phyloP scores from a whole-genome alignment of 2,797 vertebrate species.

The Enteromius anoplus region DNA sequence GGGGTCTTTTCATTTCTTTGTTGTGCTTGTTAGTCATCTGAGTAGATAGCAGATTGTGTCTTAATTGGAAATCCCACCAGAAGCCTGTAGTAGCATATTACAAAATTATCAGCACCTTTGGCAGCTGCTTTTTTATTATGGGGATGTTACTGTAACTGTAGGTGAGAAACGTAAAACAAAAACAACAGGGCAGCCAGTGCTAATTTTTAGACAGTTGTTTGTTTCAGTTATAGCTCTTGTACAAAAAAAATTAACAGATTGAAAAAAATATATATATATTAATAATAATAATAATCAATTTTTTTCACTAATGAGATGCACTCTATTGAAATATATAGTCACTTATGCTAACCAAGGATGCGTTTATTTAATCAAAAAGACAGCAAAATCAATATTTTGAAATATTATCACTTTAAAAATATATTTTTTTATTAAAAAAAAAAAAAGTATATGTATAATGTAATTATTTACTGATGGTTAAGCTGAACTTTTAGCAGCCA shows the following conservation, averaged over 20 bases:
- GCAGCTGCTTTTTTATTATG: conserved; percentile 50
- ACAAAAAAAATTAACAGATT: not conserved
- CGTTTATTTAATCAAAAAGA: too few species aligned
- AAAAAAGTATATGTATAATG: not conserved
- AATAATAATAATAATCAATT: too few species aligned
- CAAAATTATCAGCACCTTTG: conserved; percentile 71
- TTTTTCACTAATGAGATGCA: not conserved
- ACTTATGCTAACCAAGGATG: too few species aligned
- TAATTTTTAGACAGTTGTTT: not conserved
- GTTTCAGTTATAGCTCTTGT: not conserved
- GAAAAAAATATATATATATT: too few species aligned
- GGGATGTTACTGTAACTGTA: conserved; percentile 22
- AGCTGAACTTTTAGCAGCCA: not conserved
- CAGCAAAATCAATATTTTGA: too few species aligned
- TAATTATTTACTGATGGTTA: not conserved
- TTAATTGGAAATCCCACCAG: conserved; percentile 80
- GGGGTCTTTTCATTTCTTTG: conserved; percentile 72
- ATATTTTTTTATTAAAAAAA: not conserved
- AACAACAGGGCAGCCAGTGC: not conserved
- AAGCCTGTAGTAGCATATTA: conserved; percentile 70
- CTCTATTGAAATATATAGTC: not conserved
- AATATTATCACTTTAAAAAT: not conserved
- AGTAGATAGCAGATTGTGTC: conserved; percentile 78
- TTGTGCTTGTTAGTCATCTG: conserved; percentile 78
- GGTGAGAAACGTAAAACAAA: conserved; percentile 7